Conservation (phyloP, 2,797 vertebrate species). For the Lophotriccus pileatus region DNA sequence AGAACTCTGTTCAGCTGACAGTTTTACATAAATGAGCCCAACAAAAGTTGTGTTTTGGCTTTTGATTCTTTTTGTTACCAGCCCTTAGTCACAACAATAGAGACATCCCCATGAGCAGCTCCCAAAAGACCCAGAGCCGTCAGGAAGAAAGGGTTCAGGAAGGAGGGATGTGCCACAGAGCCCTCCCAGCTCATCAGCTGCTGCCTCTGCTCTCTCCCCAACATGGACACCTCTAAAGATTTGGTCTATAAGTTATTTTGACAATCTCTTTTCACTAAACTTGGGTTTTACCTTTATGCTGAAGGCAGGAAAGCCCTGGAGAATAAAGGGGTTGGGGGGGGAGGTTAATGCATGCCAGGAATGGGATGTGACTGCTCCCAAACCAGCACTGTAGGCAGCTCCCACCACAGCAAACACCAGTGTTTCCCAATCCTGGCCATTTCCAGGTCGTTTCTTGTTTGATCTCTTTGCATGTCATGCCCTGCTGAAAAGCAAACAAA, state of each 20-base stretch:
- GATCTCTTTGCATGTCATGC: neutral
- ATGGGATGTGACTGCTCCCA: neutral
- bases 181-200: neutral
- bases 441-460: neutral
- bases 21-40: neutral
- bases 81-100: neutral
- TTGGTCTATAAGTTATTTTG: neutral
- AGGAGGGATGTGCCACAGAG: neutral
- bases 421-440: constrained; percentile 20
- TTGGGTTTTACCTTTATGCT: neutral
- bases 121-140: accelerated
- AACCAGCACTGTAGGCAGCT: neutral
- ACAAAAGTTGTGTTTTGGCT: neutral
- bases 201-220: neutral
- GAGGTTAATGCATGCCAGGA: neutral
- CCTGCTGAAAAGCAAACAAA: neutral
- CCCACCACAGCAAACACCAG: neutral
- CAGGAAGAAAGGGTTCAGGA: neutral
- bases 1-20: neutral
- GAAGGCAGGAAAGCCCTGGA: neutral
- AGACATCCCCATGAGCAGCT: neutral
- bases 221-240: neutral
- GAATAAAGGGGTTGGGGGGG: neutral
- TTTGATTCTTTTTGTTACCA: neutral
- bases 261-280: neutral